Conservation (phyloP, 2,888 invertebrate species). For the Anoncus sp. region DNA sequence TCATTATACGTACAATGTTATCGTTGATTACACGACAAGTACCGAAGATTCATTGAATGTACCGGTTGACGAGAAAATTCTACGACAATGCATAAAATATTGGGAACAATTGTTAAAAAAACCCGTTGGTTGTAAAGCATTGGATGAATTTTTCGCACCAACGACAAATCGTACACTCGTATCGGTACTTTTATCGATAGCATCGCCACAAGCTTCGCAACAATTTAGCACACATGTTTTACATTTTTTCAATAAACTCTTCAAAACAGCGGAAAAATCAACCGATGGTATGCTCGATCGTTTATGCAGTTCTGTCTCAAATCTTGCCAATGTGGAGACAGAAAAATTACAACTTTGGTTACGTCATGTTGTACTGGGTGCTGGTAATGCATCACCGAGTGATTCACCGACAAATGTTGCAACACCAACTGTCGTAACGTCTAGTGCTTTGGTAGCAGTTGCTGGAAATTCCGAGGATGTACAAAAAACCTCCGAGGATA, state of each 20-base stretch:
- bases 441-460: conserved; percentile 59
- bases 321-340: conserved; percentile 87
- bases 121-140: conserved; percentile 91
- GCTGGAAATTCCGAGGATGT: conserved; percentile 69
- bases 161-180: conserved; percentile 89
- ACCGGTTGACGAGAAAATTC: conserved; percentile 86
- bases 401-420: conserved; percentile 84
- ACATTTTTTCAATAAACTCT: conserved; percentile 91
- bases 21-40: conserved; percentile 86
- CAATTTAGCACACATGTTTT: conserved; percentile 91
- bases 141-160: conserved; percentile 91
- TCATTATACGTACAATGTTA: conserved; percentile 88
- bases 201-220: conserved; percentile 89
- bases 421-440: conserved; percentile 81
- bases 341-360: conserved; percentile 88
- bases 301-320: conserved; percentile 88
- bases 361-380: conserved; percentile 87
- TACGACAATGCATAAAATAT: conserved; percentile 90
- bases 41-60: conserved; percentile 78
- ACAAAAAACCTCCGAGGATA: conserved; percentile 74
- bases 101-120: conserved; percentile 95
- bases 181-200: conserved; percentile 91
- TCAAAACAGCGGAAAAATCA: conserved; percentile 83
- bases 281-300: conserved; percentile 87
- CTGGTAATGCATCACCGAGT: conserved; percentile 81